phyloP scores from a whole-genome alignment of 2,888 invertebrate genomes.

The Anthoptus insignis region DNA sequence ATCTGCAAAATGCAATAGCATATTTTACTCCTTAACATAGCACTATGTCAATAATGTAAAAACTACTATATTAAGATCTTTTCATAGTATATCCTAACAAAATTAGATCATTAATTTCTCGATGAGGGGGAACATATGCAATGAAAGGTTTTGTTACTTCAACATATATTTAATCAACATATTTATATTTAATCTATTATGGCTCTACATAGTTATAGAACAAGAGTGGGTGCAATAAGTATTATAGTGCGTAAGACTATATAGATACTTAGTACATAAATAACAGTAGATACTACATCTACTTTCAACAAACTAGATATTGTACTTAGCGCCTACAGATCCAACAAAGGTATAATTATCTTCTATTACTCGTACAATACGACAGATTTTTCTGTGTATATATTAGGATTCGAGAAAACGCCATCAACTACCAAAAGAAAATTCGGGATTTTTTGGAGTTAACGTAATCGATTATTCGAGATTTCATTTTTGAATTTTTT shows the following conservation, averaged over 20 bases:
- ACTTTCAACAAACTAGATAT: background rate
- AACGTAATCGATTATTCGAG: no score
- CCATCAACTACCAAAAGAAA: no score
- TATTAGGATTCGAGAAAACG: no score
- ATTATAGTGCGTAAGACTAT: conserved; percentile 43
- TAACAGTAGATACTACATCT: conserved; percentile 7
- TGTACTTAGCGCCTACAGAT: conserved; percentile 45
- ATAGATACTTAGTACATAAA: no score
- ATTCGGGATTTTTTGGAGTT: no score
- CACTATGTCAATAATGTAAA: no score
- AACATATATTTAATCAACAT: conserved; percentile 34
- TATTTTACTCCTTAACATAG: no score
- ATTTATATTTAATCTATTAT: conserved; percentile 17
- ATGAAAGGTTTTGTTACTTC: conserved; percentile 27
- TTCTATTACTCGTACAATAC: no score
- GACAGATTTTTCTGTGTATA: no score
- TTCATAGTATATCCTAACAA: no score
- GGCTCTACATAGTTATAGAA: conserved; percentile 8
- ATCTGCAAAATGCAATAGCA: conserved; percentile 71
- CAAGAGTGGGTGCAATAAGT: conserved; percentile 54
- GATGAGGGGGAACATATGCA: conserved; percentile 33
- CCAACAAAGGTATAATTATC: conserved; percentile 74
- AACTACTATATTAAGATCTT: no score
- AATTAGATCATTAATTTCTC: conserved; percentile 22
- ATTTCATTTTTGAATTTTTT: no score